A percentile compares a stretch with the other conserved stretches of the same genome.
Evolutionary conservation across 2,797 vertebrate genomes (phyloP).

Genomic region (Nothura maculosa): DNA sequence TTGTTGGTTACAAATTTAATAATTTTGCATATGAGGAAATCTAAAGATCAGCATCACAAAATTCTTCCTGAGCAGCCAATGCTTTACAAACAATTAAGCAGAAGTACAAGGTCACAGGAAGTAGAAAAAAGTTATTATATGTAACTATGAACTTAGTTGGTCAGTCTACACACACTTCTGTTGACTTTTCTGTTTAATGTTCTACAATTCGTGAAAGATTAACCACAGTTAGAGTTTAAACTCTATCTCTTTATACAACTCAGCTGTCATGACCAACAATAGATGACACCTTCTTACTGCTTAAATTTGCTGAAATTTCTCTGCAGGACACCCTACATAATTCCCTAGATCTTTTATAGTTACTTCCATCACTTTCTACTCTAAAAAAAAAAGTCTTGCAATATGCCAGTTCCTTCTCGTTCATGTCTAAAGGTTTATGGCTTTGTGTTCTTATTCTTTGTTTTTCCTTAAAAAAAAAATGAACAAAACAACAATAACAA

Average conservation of each 20-base stretch:
- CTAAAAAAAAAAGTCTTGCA: not conserved
- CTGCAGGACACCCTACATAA: not conserved
- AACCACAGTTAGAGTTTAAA: not conserved
- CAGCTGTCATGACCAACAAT: not conserved
- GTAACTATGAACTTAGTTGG: not conserved
- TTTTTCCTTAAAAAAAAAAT: not conserved
- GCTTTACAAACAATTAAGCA: not conserved
- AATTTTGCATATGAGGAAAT: not conserved
- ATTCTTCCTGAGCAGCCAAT: not conserved
- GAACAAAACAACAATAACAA: not conserved
- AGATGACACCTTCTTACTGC: not conserved
- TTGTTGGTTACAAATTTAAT: not conserved
- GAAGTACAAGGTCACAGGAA: not conserved
- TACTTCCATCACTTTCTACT: not conserved
- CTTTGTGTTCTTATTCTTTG: not conserved
- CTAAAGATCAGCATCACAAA: not conserved
- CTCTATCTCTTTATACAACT: not conserved
- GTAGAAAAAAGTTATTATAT: not conserved
- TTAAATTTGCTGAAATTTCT: not conserved
- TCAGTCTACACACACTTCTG: not conserved
- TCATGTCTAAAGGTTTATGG: not conserved
- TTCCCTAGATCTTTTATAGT: accelerated
- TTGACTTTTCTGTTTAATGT: not conserved
- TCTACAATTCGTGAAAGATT: not conserved
- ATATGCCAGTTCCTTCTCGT: not conserved